These are phyloP conservation scores for Mormyrus iriodes DNA, from an alignment of 2,113 vertebrate genomes.

Conservation along the genomic window DNA sequence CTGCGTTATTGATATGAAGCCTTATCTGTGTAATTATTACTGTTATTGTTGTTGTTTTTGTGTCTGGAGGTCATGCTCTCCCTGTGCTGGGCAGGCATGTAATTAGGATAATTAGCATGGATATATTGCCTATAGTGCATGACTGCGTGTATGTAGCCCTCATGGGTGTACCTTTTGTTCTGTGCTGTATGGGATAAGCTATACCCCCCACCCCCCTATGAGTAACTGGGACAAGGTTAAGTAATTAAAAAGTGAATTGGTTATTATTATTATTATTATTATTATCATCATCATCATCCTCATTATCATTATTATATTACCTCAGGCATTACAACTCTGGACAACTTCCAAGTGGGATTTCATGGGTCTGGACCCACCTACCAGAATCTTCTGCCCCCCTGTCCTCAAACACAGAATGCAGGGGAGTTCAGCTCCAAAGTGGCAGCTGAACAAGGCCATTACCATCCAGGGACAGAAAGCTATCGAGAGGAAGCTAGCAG, in stretches of 20 bases:
- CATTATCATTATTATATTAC: neutral
- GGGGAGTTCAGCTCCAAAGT: slow-evolving; percentile 49
- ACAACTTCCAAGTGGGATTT: slow-evolving; percentile 48
- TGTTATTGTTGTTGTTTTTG: neutral
- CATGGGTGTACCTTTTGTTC: no score
- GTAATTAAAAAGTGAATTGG: neutral
- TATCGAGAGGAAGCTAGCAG: slow-evolving; percentile 16
- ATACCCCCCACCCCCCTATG: no score
- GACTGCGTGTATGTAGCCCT: no score
- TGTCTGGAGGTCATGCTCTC: neutral
- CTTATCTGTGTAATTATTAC: no score
- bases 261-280: neutral
- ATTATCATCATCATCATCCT: neutral
- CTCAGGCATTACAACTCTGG: slow-evolving; percentile 45
- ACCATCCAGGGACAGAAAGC: slow-evolving; percentile 36
- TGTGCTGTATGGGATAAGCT: no score
- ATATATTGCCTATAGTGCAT: no score
- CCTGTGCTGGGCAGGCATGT: neutral
- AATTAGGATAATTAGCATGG: no score
- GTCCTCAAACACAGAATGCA: slow-evolving; percentile 32
- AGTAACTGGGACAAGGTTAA: neutral
- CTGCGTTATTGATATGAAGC: neutral
- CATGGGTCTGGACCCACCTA: slow-evolving; percentile 57
- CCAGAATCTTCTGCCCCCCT: slow-evolving; percentile 52
- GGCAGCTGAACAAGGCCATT: slow-evolving; percentile 45